phyloP scores from a whole-genome alignment of 92 coral and sea anemone genomes.

The Bergia sp. region DNA sequence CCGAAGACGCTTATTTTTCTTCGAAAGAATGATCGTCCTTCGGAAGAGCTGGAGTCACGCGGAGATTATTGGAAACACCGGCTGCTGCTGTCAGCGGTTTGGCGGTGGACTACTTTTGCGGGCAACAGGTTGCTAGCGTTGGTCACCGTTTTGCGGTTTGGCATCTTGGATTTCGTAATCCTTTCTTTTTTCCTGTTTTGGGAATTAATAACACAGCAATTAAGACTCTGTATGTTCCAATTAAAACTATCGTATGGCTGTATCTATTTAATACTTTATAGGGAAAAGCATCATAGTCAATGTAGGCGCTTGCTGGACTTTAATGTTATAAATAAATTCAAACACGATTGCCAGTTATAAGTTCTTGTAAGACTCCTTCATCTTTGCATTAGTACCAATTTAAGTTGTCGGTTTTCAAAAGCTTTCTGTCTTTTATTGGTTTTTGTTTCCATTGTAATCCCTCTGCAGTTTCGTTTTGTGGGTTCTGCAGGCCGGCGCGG shows the following conservation, averaged over 20 bases:
- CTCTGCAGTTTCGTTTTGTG: background rate
- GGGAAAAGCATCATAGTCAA: background rate
- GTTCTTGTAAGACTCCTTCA: background rate
- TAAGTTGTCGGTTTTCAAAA: background rate
- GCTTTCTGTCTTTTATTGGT: background rate
- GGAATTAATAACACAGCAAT: background rate
- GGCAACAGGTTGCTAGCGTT: background rate
- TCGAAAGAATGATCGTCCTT: no score
- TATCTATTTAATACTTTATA: background rate
- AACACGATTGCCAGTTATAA: background rate
- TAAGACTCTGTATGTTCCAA: background rate
- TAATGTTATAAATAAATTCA: no score
- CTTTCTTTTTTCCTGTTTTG: background rate
- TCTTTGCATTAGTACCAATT: background rate
- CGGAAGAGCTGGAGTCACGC: background rate
- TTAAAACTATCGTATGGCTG: background rate
- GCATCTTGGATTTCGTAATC: background rate
- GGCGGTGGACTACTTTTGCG: background rate
- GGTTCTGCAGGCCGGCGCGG: background rate
- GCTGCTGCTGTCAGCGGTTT: background rate
- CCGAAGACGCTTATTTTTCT: background rate
- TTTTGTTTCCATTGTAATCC: background rate
- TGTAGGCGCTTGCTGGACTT: background rate
- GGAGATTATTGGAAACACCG: background rate
- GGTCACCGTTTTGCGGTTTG: constrained; percentile 5